Percentiles rank a stretch among this genome's conserved stretches.
Evolutionary conservation across 2,888 invertebrate genomes (phyloP).

Genomic region (Cephalotes varians): DNA sequence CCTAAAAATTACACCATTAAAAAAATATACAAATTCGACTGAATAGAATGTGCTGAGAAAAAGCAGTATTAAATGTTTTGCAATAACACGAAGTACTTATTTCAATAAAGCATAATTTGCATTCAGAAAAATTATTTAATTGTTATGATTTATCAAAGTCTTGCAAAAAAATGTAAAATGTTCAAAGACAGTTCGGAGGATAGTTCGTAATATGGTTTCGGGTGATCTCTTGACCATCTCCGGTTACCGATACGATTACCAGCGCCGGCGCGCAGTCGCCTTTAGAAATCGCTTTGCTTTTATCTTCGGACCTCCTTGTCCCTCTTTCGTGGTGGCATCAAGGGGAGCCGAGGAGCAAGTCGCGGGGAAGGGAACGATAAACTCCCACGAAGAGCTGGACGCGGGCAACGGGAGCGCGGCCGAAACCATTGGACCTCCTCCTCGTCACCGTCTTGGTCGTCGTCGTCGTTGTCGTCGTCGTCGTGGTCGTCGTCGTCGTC

Average conservation of each 20-base stretch:
- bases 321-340: slow-evolving; percentile 42
- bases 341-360: slow-evolving; percentile 6
- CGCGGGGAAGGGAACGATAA: slow-evolving; percentile 62
- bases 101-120: not conserved
- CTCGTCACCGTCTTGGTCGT: slow-evolving; percentile 36
- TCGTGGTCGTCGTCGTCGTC: slow-evolving; percentile 67
- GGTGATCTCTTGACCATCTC: slow-evolving; percentile 73
- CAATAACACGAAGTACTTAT: not conserved
- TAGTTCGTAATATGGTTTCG: slow-evolving; percentile 49
- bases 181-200: slow-evolving; percentile 33
- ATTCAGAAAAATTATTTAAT: not conserved
- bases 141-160: not conserved
- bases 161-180: slow-evolving; percentile 46
- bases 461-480: slow-evolving; percentile 52
- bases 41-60: not conserved
- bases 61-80: not conserved
- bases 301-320: slow-evolving; percentile 61
- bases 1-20: not conserved
- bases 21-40: not conserved
- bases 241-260: slow-evolving; percentile 68
- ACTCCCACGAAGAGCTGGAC: slow-evolving; percentile 78
- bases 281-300: slow-evolving; percentile 66
- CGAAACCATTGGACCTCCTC: slow-evolving; percentile 69
- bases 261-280: slow-evolving; percentile 67
- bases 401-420: slow-evolving; percentile 69